Evolutionary conservation across 2,797 vertebrate genomes (phyloP).

Genomic region (Hypotaenidia okinawae): DNA sequence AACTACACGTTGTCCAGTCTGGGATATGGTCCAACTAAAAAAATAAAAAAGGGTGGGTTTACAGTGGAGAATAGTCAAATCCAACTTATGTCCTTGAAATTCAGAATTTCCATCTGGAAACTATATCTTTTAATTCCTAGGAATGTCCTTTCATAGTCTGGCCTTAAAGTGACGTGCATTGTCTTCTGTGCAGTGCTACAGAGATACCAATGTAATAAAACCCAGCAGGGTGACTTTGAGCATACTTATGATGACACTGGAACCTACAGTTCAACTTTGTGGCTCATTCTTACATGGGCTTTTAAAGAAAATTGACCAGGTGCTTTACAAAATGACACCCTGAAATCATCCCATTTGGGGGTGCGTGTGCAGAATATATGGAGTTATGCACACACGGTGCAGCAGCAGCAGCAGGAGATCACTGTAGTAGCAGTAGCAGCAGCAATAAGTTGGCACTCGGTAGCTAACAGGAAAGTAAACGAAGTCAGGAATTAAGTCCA

Average conservation of each 20-base stretch:
- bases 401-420: neutral
- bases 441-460: neutral
- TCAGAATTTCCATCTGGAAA: slow-evolving; percentile 32
- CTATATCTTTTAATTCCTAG: slow-evolving; percentile 21
- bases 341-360: neutral
- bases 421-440: neutral
- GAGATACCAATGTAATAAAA: slow-evolving; percentile 16
- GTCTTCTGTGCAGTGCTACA: neutral
- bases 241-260: neutral
- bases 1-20: neutral
- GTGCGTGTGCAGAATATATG: accelerated
- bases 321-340: neutral
- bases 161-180: neutral
- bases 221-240: neutral
- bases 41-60: accelerated
- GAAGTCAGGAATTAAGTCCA: slow-evolving; percentile 47
- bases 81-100: slow-evolving; percentile 8
- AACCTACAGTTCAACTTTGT: neutral
- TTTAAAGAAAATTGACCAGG: neutral
- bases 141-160: slow-evolving; percentile 19
- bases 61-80: neutral
- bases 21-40: neutral
- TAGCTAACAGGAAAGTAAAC: slow-evolving; percentile 57
- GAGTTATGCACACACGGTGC: accelerated
- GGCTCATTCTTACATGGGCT: neutral